Conservation (phyloP, 2,888 invertebrate species). For the Heteromyza rotundicornis region DNA sequence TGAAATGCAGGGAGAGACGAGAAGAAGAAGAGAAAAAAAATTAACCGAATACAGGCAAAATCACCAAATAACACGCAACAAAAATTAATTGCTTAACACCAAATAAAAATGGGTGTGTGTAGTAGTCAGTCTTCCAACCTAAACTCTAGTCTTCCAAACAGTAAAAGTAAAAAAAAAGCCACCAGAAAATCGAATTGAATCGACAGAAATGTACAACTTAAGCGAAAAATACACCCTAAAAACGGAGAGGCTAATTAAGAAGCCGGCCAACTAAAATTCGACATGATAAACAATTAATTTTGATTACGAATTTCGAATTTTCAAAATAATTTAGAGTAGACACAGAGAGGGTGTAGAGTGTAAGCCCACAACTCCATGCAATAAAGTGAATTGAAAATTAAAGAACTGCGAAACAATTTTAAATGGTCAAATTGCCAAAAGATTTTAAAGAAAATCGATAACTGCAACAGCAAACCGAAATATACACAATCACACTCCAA, state of each 20-base stretch:
- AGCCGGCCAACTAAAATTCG: slow-evolving; percentile 29
- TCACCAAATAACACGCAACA: slow-evolving; percentile 55
- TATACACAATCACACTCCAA: too few relatives aligned
- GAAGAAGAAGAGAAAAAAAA: neutral
- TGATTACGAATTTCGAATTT: slow-evolving; percentile 38
- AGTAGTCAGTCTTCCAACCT: slow-evolving; percentile 23
- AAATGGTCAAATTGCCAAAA: neutral
- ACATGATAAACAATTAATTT: slow-evolving; percentile 58
- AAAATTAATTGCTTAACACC: slow-evolving; percentile 61
- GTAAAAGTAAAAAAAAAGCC: slow-evolving; percentile 18
- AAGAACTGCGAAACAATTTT: too few relatives aligned
- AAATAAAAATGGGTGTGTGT: slow-evolving; percentile 49
- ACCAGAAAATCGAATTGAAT: slow-evolving; percentile 5
- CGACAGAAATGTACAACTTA: neutral
- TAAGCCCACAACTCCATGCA: too few relatives aligned
- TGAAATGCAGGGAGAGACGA: slow-evolving; percentile 23
- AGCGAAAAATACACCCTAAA: slow-evolving; percentile 5
- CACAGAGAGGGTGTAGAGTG: too few relatives aligned
- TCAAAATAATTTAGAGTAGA: too few relatives aligned
- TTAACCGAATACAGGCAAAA: slow-evolving; percentile 39
- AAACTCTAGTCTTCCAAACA: too few relatives aligned
- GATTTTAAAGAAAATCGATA: slow-evolving; percentile 8
- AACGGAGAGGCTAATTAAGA: slow-evolving; percentile 24
- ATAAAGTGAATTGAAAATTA: too few relatives aligned
- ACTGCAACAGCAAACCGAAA: neutral